phyloP scores from a whole-genome alignment of 2,113 vertebrate genomes.

The Hyperoodon ampullatus region DNA sequence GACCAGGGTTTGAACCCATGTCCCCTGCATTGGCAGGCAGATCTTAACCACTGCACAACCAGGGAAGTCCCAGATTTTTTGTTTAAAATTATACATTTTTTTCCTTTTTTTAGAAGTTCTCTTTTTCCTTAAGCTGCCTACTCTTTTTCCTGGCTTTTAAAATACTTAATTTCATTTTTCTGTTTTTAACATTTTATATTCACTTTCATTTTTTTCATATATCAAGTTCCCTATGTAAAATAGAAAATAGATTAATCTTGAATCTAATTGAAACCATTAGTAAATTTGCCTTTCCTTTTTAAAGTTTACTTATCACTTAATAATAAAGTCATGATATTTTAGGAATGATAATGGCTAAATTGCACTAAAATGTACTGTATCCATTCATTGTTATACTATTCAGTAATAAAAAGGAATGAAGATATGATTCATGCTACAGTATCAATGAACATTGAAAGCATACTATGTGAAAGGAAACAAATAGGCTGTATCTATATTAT shows the following conservation, averaged over 20 bases:
- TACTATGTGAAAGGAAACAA: neutral
- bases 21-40: no score
- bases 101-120: neutral
- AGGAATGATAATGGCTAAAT: neutral
- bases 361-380: neutral
- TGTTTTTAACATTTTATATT: neutral
- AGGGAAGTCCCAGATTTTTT: neutral
- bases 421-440: neutral
- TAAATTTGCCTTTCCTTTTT: neutral
- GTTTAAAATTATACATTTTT: neutral
- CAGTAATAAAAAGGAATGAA: neutral
- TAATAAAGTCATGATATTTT: slow-evolving; percentile 4
- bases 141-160: neutral
- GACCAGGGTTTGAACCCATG: no score
- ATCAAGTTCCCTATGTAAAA: neutral
- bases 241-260: neutral
- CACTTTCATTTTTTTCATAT: neutral
- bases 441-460: neutral
- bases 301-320: neutral
- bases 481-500: neutral
- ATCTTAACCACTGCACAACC: no score
- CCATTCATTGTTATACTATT: neutral
- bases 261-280: neutral
- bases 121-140: neutral
- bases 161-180: neutral